These are phyloP conservation scores for Ceyx cyanopectus DNA, from an alignment of 2,113 vertebrate species.

Conservation along the genomic window DNA sequence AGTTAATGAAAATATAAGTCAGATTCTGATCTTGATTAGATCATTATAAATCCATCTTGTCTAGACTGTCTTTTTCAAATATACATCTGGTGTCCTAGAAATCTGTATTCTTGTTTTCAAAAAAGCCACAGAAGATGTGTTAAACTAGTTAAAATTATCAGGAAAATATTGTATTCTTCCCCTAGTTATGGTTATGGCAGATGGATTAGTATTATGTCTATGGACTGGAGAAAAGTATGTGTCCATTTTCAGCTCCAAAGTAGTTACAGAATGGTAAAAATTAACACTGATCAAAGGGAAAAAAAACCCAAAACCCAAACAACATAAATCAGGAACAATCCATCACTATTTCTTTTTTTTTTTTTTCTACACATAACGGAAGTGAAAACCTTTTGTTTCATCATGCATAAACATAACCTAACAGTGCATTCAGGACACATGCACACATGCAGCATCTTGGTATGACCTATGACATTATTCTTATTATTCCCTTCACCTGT, in stretches of 20 bases:
- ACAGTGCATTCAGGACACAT: background rate
- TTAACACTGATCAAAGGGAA: accelerated
- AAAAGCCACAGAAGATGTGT: background rate
- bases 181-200: background rate
- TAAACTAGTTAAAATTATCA: background rate
- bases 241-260: background rate
- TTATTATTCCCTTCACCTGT: background rate
- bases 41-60: background rate
- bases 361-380: background rate
- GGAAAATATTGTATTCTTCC: background rate
- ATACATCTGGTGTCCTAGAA: background rate
- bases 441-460: background rate
- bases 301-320: no score
- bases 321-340: background rate
- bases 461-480: background rate
- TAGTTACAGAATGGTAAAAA: background rate
- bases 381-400: background rate
- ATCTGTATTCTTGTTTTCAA: background rate
- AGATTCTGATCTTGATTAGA: background rate
- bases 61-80: background rate
- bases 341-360: background rate
- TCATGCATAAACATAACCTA: background rate
- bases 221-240: background rate
- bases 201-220: background rate
- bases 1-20: background rate